These are phyloP conservation scores for Pseudomyrmex dendroicus DNA, from an alignment of 1,140 invertebrate genomes.

Conservation along the genomic window DNA sequence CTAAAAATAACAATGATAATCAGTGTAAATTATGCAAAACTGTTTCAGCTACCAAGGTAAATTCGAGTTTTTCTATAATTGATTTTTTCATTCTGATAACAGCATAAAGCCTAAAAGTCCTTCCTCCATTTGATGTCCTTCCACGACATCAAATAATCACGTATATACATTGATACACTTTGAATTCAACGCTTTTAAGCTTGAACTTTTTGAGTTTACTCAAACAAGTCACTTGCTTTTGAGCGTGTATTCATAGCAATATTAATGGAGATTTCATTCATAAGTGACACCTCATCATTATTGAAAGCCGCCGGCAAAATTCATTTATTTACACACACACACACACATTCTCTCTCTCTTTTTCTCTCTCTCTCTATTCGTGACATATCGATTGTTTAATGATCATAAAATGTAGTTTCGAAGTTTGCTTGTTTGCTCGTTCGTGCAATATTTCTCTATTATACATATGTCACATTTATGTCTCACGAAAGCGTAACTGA, in stretches of 20 bases:
- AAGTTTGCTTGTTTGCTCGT: not conserved
- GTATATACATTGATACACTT: no score
- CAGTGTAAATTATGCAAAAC: no score
- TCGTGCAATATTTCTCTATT: not conserved
- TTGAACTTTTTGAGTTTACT: not conserved
- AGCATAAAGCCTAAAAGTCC: no score
- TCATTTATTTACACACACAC: not conserved
- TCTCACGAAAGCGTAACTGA: no score
- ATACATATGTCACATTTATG: not conserved
- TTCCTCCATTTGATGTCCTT: no score
- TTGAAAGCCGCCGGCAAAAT: not conserved
- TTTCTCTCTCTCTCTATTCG: no score
- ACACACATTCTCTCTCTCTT: no score
- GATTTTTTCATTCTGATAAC: no score
- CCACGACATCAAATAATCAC: no score
- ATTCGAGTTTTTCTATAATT: no score
- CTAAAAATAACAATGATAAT: no score
- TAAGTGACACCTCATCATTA: constrained; percentile 11
- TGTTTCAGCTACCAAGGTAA: no score
- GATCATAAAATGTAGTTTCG: not conserved
- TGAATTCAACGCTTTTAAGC: not conserved
- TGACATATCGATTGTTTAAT: constrained; percentile 2
- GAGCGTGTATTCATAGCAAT: not conserved
- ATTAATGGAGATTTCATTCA: constrained; percentile 29
- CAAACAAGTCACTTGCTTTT: constrained; percentile 13